Base-by-base conservation (phyloP, 2,888 invertebrate species). In the Drosophila formosana region DNA sequence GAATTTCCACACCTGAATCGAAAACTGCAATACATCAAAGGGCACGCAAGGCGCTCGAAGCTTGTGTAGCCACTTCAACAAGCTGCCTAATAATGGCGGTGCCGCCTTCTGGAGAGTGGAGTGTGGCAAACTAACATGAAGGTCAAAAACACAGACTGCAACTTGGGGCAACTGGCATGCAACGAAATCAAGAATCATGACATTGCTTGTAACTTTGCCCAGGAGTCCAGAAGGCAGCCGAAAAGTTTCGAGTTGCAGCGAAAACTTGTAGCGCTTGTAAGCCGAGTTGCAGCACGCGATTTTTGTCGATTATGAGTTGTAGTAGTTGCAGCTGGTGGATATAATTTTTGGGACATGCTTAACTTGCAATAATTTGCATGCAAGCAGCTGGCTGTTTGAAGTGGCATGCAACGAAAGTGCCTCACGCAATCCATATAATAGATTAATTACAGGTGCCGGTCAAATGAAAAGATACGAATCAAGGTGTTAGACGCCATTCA, bases 331-430 rank as follows among this genome's bases (percentile, higher is more conserved):
- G 68, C 62, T 66, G 65, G 43, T 55, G 78, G 47, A 64, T 64
- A 61, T 65, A 66, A 66, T 60, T 68, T 68, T 66, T 43, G 68
- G 69, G 65, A 76, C 87, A 84, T 69, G 87, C 84, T 73, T 73
- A 81, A 66, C 73, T 76, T 49, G 76, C 80, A 83, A 88, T 83
- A 83, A 87, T 83, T 79, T 87, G 83, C 88, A 83, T 83, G 82
- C 82, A 72, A 87, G 55, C 46, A 26, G 34, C 55, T 57, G 57
- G 28, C 61, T 46, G 66, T 76, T 76, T 46, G 30, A 55, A 62
- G 56, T 56, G 53, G 85, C 82, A 81, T 84, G 88, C 80, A 76
- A 87, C 66, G 63, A 13, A 61, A 66, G 47, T 85, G 79, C 52
- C 69, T 61, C 83, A 83, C 88, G 83, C 85, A 69, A 73, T 45